Evolutionary conservation across 1,140 invertebrate genomes (phyloP).

Genomic region (Drosophila grimshawi): DNA sequence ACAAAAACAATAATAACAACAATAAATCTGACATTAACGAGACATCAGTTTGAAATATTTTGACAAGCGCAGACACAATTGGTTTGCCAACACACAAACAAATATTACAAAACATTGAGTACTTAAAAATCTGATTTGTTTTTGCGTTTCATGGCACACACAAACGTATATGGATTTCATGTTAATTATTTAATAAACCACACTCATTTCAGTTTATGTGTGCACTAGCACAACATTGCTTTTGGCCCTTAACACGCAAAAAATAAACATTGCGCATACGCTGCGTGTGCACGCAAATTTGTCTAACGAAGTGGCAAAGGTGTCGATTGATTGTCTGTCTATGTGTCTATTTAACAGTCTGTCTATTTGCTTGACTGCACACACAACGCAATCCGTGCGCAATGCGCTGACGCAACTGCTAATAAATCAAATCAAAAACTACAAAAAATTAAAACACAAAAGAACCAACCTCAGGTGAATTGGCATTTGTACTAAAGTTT

Average conservation of each 20-base stretch:
- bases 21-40: conserved; percentile 58
- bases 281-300: conserved; percentile 30
- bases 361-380: conserved; percentile 9
- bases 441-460: conserved; percentile 55
- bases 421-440: conserved; percentile 76
- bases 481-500: conserved; percentile 15
- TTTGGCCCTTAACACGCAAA: neutral
- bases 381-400: conserved; percentile 31
- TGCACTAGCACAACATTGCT: neutral
- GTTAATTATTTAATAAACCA: conserved; percentile 12
- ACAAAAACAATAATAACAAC: conserved; percentile 7
- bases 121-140: conserved; percentile 15
- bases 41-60: conserved; percentile 75
- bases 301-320: conserved; percentile 42
- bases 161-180: neutral
- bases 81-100: conserved; percentile 44
- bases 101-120: conserved; percentile 19
- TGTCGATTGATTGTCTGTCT: conserved; percentile 49
- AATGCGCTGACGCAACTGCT: conserved; percentile 56
- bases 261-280: conserved; percentile 41
- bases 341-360: conserved; percentile 2
- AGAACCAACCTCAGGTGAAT: conserved; percentile 10
- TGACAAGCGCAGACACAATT: conserved; percentile 72
- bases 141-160: neutral
- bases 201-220: conserved; percentile 4